Percentiles rank a stretch among this genome's conserved stretches.
Conservation (phyloP, 2,888 invertebrate species). For the Diploptera punctata region DNA sequence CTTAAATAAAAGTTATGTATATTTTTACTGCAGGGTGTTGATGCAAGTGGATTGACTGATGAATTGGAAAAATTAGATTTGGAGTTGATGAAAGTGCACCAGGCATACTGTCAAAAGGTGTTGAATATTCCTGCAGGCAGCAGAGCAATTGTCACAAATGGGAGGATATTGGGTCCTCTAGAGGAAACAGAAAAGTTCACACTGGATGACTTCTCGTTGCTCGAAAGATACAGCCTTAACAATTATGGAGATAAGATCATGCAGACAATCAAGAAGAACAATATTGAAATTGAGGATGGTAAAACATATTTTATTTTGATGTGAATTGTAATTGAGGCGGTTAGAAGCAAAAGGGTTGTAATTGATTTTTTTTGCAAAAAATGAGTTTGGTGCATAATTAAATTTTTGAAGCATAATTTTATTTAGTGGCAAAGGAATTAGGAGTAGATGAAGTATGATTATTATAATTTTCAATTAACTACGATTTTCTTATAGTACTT, state of each 20-base stretch:
- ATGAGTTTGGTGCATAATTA: too few relatives aligned
- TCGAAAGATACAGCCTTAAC: slow-evolving; percentile 72
- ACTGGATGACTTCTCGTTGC: slow-evolving; percentile 85
- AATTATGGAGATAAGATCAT: slow-evolving; percentile 76
- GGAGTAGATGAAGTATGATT: too few relatives aligned
- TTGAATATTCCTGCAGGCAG: slow-evolving; percentile 71
- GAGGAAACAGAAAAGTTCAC: slow-evolving; percentile 75
- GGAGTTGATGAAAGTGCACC: slow-evolving; percentile 51
- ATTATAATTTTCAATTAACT: too few relatives aligned
- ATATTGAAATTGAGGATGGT: slow-evolving; percentile 52
- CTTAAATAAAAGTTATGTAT: not conserved
- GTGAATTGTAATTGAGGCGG: too few relatives aligned
- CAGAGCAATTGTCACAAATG: slow-evolving; percentile 84
- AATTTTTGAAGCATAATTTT: too few relatives aligned
- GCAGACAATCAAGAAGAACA: slow-evolving; percentile 62
- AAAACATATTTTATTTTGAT: not conserved
- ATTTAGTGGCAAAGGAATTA: too few relatives aligned
- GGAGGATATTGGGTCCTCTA: slow-evolving; percentile 87
- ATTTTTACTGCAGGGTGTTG: slow-evolving; percentile 28
- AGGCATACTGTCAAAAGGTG: slow-evolving; percentile 73
- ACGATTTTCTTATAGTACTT: too few relatives aligned
- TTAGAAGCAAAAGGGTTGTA: too few relatives aligned
- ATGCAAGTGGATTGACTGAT: slow-evolving; percentile 11
- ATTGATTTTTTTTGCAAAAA: too few relatives aligned
- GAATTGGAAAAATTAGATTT: not conserved